Evolutionary conservation across 92 coral and sea anemone species (phyloP).

Genomic region (Diadumene lineata): DNA sequence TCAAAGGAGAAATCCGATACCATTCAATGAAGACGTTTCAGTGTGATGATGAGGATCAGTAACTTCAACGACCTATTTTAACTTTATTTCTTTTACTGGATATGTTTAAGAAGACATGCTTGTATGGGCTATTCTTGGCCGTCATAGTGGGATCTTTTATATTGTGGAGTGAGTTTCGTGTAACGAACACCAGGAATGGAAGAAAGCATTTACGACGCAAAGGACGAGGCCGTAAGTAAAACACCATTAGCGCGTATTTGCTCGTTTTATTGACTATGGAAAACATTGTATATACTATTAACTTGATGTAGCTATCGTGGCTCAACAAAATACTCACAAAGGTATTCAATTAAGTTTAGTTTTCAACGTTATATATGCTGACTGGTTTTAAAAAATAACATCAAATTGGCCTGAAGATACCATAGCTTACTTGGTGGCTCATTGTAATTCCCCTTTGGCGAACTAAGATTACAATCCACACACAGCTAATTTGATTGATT

Average conservation of each 20-base stretch:
- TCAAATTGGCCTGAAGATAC: neutral
- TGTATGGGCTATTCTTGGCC: neutral
- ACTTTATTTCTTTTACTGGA: neutral
- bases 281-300: neutral
- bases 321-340: neutral
- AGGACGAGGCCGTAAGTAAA: constrained; percentile 12
- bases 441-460: neutral
- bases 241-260: neutral
- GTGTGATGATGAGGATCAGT: neutral
- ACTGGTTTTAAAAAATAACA: neutral
- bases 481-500: neutral
- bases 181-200: constrained; percentile 19
- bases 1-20: neutral
- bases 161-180: constrained; percentile 26
- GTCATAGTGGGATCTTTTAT: constrained; percentile 1
- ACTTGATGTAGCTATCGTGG: neutral
- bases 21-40: neutral
- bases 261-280: neutral
- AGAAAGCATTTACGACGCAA: constrained; percentile 1
- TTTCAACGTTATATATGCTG: too few species aligned
- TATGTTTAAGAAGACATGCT: constrained; percentile 21
- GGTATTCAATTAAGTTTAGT: neutral
- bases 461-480: neutral
- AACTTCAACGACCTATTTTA: neutral
- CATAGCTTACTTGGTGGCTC: neutral